Conservation (phyloP, 1,140 invertebrate species). For the Magallana angulata region DNA sequence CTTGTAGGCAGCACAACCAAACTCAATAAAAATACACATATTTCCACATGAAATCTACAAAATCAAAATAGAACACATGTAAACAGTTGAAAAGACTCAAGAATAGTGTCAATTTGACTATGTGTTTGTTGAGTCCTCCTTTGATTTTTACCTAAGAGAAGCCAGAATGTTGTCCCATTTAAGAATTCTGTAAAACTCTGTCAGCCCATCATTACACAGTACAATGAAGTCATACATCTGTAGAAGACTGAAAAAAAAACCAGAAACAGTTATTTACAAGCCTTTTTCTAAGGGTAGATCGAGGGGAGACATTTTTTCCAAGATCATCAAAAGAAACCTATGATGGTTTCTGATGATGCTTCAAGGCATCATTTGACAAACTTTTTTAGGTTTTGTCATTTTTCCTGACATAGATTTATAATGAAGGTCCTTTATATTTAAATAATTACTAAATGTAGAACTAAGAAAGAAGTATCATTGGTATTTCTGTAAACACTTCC, state of each 20-base stretch:
- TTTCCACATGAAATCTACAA: slow-evolving; percentile 68
- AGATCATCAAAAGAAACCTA: too few species aligned
- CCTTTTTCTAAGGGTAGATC: too few species aligned
- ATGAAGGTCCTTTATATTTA: too few species aligned
- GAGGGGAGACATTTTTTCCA: too few species aligned
- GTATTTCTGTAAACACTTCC: too few species aligned
- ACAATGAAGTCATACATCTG: slow-evolving; percentile 73
- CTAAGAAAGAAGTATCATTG: too few species aligned
- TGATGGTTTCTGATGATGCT: too few species aligned
- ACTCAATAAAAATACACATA: slow-evolving; percentile 67
- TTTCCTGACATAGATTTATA: too few species aligned
- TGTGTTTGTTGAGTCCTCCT: not conserved
- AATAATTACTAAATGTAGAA: too few species aligned
- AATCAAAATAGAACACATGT: slow-evolving; percentile 19
- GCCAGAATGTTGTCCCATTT: slow-evolving; percentile 68
- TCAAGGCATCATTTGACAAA: too few species aligned
- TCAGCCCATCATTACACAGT: slow-evolving; percentile 70
- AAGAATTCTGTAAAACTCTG: slow-evolving; percentile 66
- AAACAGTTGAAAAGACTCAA: not conserved
- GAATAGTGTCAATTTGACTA: not conserved
- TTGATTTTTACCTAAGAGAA: slow-evolving; percentile 63
- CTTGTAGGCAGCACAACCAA: slow-evolving; percentile 67
- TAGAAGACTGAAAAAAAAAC: slow-evolving; percentile 64
- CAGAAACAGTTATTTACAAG: not conserved
- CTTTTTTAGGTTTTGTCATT: too few species aligned